These are phyloP conservation scores for Melieria omissa DNA, from an alignment of 2,888 invertebrate genomes.

Conservation along the genomic window DNA sequence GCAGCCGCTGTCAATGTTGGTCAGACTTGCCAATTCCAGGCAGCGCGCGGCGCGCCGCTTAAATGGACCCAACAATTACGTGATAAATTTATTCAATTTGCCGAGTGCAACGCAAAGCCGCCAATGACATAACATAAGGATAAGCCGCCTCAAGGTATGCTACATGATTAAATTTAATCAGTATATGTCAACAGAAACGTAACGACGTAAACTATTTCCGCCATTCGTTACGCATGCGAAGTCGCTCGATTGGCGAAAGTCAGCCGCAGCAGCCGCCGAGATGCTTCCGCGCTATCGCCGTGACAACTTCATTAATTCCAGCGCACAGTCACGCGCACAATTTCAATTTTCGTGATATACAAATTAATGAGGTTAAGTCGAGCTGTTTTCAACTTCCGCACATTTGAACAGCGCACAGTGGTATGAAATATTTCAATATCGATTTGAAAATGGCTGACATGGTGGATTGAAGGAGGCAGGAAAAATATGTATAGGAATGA, in stretches of 20 bases:
- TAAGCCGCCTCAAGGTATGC: slow-evolving; percentile 1
- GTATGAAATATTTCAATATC: too few relatives aligned
- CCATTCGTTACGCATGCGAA: background rate
- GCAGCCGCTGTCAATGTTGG: too few relatives aligned
- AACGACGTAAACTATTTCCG: too few relatives aligned
- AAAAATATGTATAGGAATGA: too few relatives aligned
- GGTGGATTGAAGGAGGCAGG: too few relatives aligned
- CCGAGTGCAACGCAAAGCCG: background rate
- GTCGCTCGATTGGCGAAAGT: background rate
- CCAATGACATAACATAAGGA: background rate
- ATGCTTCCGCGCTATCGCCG: slow-evolving; percentile 12
- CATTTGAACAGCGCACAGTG: background rate
- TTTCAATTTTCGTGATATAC: slow-evolving; percentile 40
- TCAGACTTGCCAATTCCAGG: too few relatives aligned
- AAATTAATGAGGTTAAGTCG: slow-evolving; percentile 42
- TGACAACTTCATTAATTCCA: slow-evolving; percentile 41
- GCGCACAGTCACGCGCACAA: slow-evolving; percentile 36
- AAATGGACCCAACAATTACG: background rate
- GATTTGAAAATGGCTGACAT: too few relatives aligned
- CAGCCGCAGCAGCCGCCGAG: background rate
- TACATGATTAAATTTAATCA: slow-evolving; percentile 31
- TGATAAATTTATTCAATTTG: slow-evolving; percentile 23
- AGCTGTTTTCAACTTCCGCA: slow-evolving; percentile 19
- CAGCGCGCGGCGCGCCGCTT: too few relatives aligned
- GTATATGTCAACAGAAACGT: slow-evolving; percentile 26